Conservation (phyloP, 2,113 vertebrate genomes). For the Alouatta palliata region DNA sequence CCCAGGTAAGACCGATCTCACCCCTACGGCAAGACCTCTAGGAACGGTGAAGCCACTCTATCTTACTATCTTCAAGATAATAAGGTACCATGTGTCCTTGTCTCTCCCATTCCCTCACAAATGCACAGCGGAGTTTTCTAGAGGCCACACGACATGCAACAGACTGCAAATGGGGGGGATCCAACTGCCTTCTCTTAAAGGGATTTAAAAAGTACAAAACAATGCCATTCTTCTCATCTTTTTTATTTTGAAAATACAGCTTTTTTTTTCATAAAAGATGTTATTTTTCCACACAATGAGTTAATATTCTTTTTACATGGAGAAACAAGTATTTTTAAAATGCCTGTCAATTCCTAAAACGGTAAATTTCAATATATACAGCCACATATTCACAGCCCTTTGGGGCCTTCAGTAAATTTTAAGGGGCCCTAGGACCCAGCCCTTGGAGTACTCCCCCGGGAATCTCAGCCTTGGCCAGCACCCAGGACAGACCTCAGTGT, state of each 20-base stretch:
- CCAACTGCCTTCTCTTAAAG: not conserved
- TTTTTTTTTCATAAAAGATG: not conserved
- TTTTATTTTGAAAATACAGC: not conserved
- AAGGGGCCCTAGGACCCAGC: too few relatives aligned
- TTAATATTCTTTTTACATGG: not conserved
- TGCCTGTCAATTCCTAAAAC: not conserved
- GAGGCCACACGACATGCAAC: not conserved
- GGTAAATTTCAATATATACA: fast-evolving
- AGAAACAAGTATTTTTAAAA: not conserved
- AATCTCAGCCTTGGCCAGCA: not conserved
- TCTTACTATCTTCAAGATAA: not conserved
- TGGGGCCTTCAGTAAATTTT: not conserved
- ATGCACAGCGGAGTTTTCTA: not conserved
- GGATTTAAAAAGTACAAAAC: not conserved
- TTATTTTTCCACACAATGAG: not conserved
- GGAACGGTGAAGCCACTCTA: not conserved
- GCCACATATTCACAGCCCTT: too few relatives aligned
- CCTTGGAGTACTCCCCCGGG: too few relatives aligned
- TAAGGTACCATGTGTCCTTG: too few relatives aligned
- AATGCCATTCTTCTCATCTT: not conserved
- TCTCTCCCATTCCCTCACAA: not conserved
- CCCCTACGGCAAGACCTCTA: too few relatives aligned
- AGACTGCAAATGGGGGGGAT: not conserved
- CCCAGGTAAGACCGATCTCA: not conserved
- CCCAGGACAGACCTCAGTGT: not conserved